Evolutionary conservation across 2,888 invertebrate genomes (phyloP).

Genomic region (Heliothis peltigera): DNA sequence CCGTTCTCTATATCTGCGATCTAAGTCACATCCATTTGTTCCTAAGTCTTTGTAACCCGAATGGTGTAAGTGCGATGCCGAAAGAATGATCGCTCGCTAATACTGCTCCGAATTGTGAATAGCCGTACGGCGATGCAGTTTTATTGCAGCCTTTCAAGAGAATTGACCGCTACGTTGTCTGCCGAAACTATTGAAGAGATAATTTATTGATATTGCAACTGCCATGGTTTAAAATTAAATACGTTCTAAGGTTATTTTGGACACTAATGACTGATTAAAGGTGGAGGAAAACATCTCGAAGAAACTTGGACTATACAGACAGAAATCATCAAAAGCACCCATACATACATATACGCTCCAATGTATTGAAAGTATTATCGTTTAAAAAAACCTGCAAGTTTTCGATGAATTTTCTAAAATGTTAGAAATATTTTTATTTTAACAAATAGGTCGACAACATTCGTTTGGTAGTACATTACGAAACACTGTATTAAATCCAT

Average conservation of each 20-base stretch:
- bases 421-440: not conserved
- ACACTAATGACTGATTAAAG: too few species aligned
- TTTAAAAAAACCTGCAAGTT: too few species aligned
- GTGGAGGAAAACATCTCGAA: too few species aligned
- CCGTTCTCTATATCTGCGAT: slow-evolving; percentile 26
- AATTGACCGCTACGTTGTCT: slow-evolving; percentile 56
- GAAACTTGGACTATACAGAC: too few species aligned
- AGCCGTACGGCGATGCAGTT: slow-evolving; percentile 64
- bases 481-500: slow-evolving; percentile 31
- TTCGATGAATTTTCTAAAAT: too few species aligned
- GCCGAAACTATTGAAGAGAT: slow-evolving; percentile 37
- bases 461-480: slow-evolving; percentile 29
- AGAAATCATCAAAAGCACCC: too few species aligned
- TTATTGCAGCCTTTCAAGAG: slow-evolving; percentile 66
- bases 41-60: slow-evolving; percentile 54
- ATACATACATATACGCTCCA: too few species aligned
- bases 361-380: too few species aligned
- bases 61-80: slow-evolving; percentile 67
- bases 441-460: slow-evolving; percentile 2
- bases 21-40: slow-evolving; percentile 42
- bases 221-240: not conserved
- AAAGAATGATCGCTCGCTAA: slow-evolving; percentile 77
- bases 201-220: slow-evolving; percentile 30
- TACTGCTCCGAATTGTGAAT: slow-evolving; percentile 65
- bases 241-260: too few species aligned